These are phyloP conservation scores for Tenrec ecaudatus DNA, from an alignment of 2,113 vertebrate species.

Conservation along the genomic window DNA sequence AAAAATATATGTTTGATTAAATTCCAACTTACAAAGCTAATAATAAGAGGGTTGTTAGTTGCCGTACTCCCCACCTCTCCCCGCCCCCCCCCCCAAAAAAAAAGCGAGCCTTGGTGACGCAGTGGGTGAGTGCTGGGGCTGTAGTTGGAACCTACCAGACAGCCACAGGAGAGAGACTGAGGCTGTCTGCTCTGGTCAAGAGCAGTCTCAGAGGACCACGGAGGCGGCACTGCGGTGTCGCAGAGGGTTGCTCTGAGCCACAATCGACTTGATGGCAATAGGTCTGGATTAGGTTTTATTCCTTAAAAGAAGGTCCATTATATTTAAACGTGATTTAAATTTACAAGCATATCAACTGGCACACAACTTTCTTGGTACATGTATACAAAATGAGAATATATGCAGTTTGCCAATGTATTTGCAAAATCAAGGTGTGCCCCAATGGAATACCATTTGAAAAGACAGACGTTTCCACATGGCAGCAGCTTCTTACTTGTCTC, in stretches of 20 bases:
- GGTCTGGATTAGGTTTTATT: too few species aligned
- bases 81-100: too few species aligned
- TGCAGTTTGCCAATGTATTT: not conserved
- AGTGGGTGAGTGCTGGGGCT: too few species aligned
- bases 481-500: not conserved
- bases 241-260: too few species aligned
- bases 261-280: too few species aligned
- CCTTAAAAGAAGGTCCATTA: not conserved
- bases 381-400: not conserved
- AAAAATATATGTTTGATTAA: conserved; percentile 42
- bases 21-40: conserved; percentile 30
- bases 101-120: too few species aligned
- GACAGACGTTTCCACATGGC: not conserved
- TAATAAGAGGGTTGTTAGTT: not conserved
- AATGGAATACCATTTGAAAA: not conserved
- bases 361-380: not conserved
- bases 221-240: too few species aligned
- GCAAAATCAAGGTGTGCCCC: not conserved
- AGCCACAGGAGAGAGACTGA: too few species aligned
- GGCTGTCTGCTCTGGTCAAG: too few species aligned
- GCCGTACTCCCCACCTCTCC: not conserved
- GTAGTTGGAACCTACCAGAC: too few species aligned
- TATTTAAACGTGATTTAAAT: not conserved
- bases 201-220: too few species aligned
- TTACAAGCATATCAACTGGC: conserved; percentile 2